Evolutionary conservation across 2,797 vertebrate genomes (phyloP).

Genomic region (Psittacula derbiana): DNA sequence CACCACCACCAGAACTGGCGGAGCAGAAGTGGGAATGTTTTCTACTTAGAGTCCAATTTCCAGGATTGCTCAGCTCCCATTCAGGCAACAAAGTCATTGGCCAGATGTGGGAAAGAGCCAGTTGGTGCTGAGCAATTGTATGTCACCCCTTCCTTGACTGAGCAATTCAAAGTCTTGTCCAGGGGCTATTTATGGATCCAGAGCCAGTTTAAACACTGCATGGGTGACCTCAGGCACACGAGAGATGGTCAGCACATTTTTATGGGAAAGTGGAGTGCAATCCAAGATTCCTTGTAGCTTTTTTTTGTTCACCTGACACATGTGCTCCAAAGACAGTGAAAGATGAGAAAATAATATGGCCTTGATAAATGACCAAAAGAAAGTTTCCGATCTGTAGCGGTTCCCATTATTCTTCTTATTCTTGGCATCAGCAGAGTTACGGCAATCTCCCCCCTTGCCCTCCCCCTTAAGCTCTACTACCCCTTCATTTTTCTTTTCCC

Average conservation of each 20-base stretch:
- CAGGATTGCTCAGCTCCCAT: conserved; percentile 9
- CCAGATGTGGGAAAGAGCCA: conserved; percentile 21
- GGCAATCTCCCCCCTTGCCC: neutral
- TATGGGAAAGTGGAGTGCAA: neutral
- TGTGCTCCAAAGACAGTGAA: conserved; percentile 40
- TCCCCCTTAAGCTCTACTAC: neutral
- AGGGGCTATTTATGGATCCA: conserved; percentile 16
- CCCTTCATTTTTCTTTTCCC: neutral
- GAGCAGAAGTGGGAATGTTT: conserved; percentile 33
- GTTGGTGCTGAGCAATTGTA: neutral
- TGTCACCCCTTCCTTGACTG: neutral
- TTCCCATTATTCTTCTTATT: conserved; percentile 63
- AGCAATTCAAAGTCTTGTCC: conserved; percentile 23
- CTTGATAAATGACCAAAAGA: conserved; percentile 56
- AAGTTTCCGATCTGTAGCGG: conserved; percentile 31
- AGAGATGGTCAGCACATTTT: conserved; percentile 26
- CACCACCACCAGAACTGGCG: neutral
- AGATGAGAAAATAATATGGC: conserved; percentile 62
- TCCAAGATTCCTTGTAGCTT: conserved; percentile 26
- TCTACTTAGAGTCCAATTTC: conserved; percentile 21
- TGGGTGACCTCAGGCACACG: conserved; percentile 4
- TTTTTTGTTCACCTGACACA: conserved; percentile 56
- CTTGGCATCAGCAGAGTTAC: conserved; percentile 52
- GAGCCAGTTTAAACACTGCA: neutral
- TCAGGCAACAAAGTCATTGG: conserved; percentile 8